Base-by-base conservation (phyloP, 2,888 invertebrate genomes). In the Parnassius orleans region DNA sequence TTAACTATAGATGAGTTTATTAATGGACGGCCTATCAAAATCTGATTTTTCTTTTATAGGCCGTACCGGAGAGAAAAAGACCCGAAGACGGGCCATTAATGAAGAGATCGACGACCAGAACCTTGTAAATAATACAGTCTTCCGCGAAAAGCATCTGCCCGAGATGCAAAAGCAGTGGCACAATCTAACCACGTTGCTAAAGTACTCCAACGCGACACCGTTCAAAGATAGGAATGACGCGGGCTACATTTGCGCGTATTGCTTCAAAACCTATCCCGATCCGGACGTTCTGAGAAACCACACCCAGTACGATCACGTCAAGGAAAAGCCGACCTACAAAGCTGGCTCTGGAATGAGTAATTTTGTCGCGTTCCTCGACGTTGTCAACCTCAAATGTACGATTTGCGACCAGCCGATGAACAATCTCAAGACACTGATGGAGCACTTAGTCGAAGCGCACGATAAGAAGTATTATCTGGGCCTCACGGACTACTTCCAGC, bases 21-120 rank as follows among this genome's bases (percentile, higher is more conserved):
- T 64, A 63, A 62, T 65, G 64, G 77, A 75, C 72, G 81, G 80
- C 83, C 77, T 82, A 82, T 88, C 83, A 87, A 84, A 81, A 79
- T 78, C 80, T 83, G 52, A 72, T 84, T 87, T 89, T 90, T 90
- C 89, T 90, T 90, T 90, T 90, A 87, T 90, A 90, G 90, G 90
- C 84, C 78, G 77, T 68, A 80, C 81, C 74, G 80, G 87, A 78
- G 81, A 81, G 70, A 72, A 79, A 72, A 87, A 86, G 83, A 86
- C 80, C 77, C 77, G 74, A 67, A 86, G 84, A 79, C 78, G 74
- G 72, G 71, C 78, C 64, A 71, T 84, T 69, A 84, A 81, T 74
- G 82, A 77, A 67, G 85, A 83, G 75, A 72, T 64, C 67, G 80
- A 74, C 66, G 76, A 74, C 62, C 73, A 50, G 57, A 69, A 76